A percentile compares a stretch with the other conserved stretches of the same genome.
phyloP scores from a whole-genome alignment of 35 echinoderm and acorn worm species.

The Lytechinus pictus region DNA sequence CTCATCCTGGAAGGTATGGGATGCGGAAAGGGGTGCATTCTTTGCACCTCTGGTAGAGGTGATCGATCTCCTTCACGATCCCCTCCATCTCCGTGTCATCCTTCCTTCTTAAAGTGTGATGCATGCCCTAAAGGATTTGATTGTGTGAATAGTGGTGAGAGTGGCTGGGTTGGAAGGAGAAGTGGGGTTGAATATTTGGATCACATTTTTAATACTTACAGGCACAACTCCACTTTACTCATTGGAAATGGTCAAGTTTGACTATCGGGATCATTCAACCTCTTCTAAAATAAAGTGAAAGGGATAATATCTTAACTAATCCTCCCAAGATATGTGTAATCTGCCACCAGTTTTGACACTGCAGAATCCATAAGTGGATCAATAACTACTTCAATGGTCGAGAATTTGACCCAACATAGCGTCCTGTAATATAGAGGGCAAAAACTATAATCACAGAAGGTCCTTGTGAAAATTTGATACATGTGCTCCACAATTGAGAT shows the following conservation, averaged over 20 bases:
- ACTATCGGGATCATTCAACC: no score
- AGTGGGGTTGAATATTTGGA: background rate
- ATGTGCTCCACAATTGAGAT: background rate
- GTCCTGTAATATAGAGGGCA: background rate
- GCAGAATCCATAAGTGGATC: background rate
- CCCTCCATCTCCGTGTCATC: background rate
- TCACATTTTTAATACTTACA: background rate
- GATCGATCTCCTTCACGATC: constrained; percentile 14
- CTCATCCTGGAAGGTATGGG: constrained; percentile 23
- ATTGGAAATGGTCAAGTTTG: no score
- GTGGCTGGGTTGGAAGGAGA: background rate
- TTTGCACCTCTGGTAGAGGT: background rate
- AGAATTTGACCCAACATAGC: background rate
- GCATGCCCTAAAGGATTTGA: background rate
- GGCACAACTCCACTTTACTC: no score
- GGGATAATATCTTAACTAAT: no score
- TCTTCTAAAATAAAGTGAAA: no score
- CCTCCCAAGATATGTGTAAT: no score
- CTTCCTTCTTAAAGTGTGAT: background rate
- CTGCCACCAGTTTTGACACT: background rate
- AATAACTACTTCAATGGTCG: background rate
- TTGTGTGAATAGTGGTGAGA: background rate
- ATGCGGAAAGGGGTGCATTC: background rate
- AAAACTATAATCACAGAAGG: no score
- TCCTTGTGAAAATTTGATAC: background rate